phyloP scores from a whole-genome alignment of 2,888 invertebrate species.

The Laothoe populi region DNA sequence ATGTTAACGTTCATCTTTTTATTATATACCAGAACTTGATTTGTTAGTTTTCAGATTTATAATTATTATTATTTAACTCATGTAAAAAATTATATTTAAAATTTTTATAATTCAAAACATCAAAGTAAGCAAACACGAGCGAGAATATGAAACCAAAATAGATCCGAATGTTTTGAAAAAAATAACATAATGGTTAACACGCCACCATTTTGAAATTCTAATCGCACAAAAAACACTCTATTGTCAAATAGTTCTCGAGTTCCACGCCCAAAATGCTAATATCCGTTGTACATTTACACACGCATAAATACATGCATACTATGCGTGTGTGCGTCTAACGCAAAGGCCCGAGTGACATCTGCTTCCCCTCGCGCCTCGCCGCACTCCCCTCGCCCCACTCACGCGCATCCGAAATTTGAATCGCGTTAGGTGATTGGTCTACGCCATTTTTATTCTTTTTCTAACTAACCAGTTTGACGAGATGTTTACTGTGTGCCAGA shows the following conservation, averaged over 20 bases:
- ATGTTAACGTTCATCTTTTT: too few species aligned
- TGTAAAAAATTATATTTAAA: not conserved
- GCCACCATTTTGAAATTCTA: conserved; percentile 18
- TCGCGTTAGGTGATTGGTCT: conserved; percentile 75
- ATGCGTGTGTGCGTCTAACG: conserved; percentile 59
- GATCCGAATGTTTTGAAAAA: not conserved
- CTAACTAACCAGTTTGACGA: conserved; percentile 43
- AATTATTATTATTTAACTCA: too few species aligned
- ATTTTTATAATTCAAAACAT: too few species aligned
- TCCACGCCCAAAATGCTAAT: conserved; percentile 25
- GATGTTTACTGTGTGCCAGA: conserved; percentile 29
- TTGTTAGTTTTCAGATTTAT: too few species aligned
- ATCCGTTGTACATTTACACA: conserved; percentile 13
- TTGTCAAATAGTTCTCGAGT: conserved; percentile 24
- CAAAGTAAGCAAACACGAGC: not conserved
- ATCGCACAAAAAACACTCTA: conserved; percentile 21
- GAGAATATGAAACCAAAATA: not conserved
- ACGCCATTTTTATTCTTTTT: conserved; percentile 48
- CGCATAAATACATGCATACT: conserved; percentile 27
- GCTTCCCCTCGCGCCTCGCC: conserved; percentile 11
- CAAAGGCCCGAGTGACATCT: conserved; percentile 24
- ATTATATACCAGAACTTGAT: too few species aligned
- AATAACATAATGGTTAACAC: not conserved
- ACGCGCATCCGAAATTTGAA: conserved; percentile 76
- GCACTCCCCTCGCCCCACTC: conserved; percentile 55